Evolutionary conservation across 2,888 invertebrate species (phyloP), one percentile per base, ranked within the genome.

Genomic region (Myathropa florea): DNA sequence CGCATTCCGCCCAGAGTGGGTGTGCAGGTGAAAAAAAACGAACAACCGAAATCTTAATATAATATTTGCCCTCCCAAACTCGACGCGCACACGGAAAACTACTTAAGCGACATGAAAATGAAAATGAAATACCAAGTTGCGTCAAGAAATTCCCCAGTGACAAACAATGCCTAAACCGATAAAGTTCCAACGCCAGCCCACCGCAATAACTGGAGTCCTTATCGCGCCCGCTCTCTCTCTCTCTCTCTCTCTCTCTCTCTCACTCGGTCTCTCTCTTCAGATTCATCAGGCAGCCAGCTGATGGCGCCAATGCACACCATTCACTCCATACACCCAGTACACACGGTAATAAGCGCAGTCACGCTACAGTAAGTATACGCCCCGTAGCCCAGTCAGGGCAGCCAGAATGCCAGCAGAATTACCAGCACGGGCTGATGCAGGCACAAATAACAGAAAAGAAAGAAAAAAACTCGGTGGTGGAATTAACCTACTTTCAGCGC

Each of bases 321-420:
- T 46, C 46, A 46, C 6, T 9, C n/a, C 39, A n/a, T 39, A 39
- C 39, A 60, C 53, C 63, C 72, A 36, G 61, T 46, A 33, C 59
- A 76, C 46, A 60, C 75, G 70, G 65, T 67, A 78, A 82, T 70
- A 86, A 78, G 65, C 68, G 77, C 70, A 83, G 86, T 86, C 86
- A 86, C 86, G 86, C 86, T 86, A 86, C 61, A 75, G 75, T 63
- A 86, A 79, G 82, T 75, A 86, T 83, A 86, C 86, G 82, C 78
- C 83, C 78, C 78, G 71, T 83, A 82, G 71, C 46, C 86, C 86
- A 83, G 75, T 64, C 77, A 7, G 46, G 18, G 70, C 86, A 83
- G 75, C 68, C 77, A 7, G 46, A 46, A 73, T 79, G 18, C 6
- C 57, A n/a, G 39, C 68, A 21, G 36, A 4, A 3, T 3, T 7